Base-by-base conservation (phyloP, 2,113 vertebrate species). In the Dermatemys mawii region DNA sequence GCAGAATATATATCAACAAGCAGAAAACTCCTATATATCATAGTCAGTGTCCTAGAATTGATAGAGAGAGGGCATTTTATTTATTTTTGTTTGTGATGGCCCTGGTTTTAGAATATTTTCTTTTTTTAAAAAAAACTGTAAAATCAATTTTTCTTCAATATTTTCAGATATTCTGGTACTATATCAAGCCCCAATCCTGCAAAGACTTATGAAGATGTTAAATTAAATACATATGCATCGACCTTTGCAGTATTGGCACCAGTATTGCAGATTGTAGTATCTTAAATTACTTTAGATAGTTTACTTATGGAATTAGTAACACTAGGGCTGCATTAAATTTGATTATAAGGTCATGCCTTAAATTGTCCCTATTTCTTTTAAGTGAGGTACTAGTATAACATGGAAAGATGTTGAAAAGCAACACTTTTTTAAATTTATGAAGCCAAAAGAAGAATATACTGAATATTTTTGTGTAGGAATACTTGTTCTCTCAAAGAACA, bases 1-100 rank as follows among this genome's bases (percentile, higher is more conserved):
- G 89, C 57, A 96, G 87, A 97, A 93, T 94, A 91, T 86, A 88
- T 95, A 94, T 97, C 93, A 97, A 95, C 55, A 90, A 93, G 83
- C 93, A 86, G 75, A 94, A 97, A 53, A 44, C 87, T 93, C 80
- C 90, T 86, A 95, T 94, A 93, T 97, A 83, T 63, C 1, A 0
- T 22, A 88, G 92, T 87, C 80, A 41, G 38, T 19, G 67, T 17
- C 79, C 67, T 89, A 44, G 92, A 92, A 78, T 4, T 82, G 48
- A 87, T 93, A 78, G 90, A 92, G 32, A 48, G 48, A 53, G 54
- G 54, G 22, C 41, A 11, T 2, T 16, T 76, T 78, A 50, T 78
- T 86, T 84, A 76, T 63, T 78, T 93, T 83, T 85, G 19, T 84
- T 92, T 93, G 51, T 78, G 53, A 26, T 84, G 29, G 6, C 27